Conservation (phyloP, 1,140 invertebrate genomes). For the Ylistrum balloti region DNA sequence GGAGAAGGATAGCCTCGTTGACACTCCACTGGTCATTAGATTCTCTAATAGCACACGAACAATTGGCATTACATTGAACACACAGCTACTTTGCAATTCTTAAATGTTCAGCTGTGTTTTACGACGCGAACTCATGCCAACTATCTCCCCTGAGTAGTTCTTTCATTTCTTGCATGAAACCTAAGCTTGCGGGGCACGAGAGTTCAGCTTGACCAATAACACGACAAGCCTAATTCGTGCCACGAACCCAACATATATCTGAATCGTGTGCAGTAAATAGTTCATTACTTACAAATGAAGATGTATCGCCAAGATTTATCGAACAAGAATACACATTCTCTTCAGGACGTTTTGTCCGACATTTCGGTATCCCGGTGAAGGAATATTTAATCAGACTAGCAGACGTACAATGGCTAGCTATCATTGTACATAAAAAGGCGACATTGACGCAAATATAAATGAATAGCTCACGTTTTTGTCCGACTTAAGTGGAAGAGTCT, state of each 20-base stretch:
- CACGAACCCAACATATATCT: constrained; percentile 25
- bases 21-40: neutral
- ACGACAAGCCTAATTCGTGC: constrained; percentile 14
- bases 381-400: neutral
- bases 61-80: neutral
- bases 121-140: neutral
- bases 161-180: neutral
- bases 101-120: neutral
- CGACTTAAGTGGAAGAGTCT: neutral
- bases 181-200: neutral
- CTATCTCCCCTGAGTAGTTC: neutral
- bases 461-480: neutral
- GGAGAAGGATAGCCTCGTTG: neutral
- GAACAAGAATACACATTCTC: neutral
- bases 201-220: neutral
- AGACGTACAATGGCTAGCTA: neutral
- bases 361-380: neutral
- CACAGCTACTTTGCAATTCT: neutral
- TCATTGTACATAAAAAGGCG: neutral
- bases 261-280: neutral
- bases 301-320: neutral
- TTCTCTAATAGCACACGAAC: neutral
- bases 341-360: constrained; percentile 5
- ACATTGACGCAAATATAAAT: neutral
- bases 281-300: constrained; percentile 22